Conservation (phyloP, 2,888 invertebrate species). For the Chamaedrilus cognettii region DNA sequence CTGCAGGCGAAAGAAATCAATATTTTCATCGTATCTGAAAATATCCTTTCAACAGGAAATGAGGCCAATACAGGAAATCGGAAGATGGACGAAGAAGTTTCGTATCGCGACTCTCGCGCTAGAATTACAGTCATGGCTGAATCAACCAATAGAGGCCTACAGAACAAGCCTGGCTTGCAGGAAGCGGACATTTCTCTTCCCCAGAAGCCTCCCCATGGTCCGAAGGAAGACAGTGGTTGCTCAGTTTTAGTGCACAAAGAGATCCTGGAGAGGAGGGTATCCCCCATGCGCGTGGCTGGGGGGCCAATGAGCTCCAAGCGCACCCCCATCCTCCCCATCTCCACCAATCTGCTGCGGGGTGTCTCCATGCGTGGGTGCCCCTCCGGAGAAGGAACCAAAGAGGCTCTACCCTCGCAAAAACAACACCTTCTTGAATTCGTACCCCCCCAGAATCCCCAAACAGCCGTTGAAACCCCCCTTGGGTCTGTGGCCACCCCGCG, state of each 20-base stretch:
- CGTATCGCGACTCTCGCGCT: background rate
- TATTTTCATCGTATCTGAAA: too few species aligned
- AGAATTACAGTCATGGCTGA: background rate
- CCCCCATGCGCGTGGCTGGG: background rate
- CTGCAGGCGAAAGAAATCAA: too few species aligned
- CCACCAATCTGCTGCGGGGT: conserved; percentile 43
- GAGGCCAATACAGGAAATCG: too few species aligned
- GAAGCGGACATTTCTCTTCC: too few species aligned
- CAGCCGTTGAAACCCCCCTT: background rate
- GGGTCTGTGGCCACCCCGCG: conserved; percentile 23
- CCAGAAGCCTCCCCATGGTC: too few species aligned
- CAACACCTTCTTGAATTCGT: background rate
- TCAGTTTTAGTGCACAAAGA: too few species aligned
- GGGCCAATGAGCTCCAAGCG: background rate
- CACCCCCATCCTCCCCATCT: conserved; percentile 40
- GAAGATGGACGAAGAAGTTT: background rate
- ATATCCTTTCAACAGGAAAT: too few species aligned
- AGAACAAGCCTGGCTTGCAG: too few species aligned
- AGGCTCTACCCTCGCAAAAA: background rate
- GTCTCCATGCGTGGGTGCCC: background rate
- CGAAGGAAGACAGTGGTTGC: background rate
- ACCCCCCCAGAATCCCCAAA: background rate
- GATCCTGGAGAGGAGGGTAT: background rate
- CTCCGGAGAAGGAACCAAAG: background rate
- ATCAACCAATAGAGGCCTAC: too few species aligned